Percentiles rank a stretch among this genome's conserved stretches.
These are phyloP conservation scores for Fissipunctia ypsillon DNA, from an alignment of 2,888 invertebrate genomes.

Conservation along the genomic window DNA sequence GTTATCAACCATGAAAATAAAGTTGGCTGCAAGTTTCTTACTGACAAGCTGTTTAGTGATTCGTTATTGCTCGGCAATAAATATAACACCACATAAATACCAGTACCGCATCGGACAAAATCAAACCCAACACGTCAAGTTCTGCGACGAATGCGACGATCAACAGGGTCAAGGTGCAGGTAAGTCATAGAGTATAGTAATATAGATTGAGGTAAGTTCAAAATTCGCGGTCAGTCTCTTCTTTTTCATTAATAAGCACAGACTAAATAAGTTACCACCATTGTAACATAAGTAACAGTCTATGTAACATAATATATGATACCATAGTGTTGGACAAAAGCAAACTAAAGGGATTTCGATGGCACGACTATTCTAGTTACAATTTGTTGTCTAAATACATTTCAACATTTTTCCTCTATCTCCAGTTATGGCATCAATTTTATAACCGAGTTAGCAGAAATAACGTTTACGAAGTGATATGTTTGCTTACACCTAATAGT, in stretches of 20 bases:
- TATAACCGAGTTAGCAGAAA: not conserved
- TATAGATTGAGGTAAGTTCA: constrained; percentile 44
- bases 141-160: constrained; percentile 17
- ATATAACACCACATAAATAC: constrained; percentile 4
- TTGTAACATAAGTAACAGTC: too few relatives aligned
- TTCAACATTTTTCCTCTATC: too few relatives aligned
- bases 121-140: constrained; percentile 2
- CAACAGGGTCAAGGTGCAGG: constrained; percentile 22
- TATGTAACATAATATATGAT: not conserved
- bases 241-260: constrained; percentile 23
- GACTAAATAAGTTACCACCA: too few relatives aligned
- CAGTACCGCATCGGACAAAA: constrained; percentile 8
- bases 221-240: constrained; percentile 36
- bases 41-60: constrained; percentile 20
- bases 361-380: not conserved
- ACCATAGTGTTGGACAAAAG: constrained; percentile 16
- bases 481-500: not conserved
- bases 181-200: too few relatives aligned
- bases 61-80: constrained; percentile 7
- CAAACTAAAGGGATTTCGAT: not conserved
- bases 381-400: not conserved
- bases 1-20: constrained; percentile 34
- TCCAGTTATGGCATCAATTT: not conserved
- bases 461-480: not conserved
- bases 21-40: constrained; percentile 19